Base-by-base conservation (phyloP, 2,888 invertebrate genomes). In the Hydrotaea cyrtoneurina region DNA sequence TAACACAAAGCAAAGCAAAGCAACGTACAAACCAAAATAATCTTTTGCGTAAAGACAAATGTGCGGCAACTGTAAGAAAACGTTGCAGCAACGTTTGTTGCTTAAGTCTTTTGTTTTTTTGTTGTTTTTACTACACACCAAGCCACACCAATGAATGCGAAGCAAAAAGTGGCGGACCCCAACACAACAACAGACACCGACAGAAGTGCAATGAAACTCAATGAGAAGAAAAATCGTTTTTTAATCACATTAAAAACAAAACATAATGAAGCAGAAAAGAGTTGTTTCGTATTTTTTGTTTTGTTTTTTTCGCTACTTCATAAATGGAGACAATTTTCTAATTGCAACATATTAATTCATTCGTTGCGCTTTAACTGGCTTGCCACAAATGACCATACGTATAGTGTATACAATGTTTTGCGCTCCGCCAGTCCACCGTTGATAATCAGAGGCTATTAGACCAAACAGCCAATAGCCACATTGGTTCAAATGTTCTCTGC, bases 61-160 rank as follows among this genome's bases (percentile, higher is more conserved):
- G 74, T 80, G 83, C 83, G 80, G 59, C 73, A 83, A n/a, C 79
- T 85, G 71, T 82, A 72, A 53, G 64, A 80, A 80, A 71, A 31
- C 43, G 15, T 15, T 59, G n/a, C 7, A 7, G 53, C 19, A 64
- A 7, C 50, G 78, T 69, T 66, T 81, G 73, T 69, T 66, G 72
- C 53, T 79, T 79, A 81, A 81, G 73, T 84, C 76, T 79, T 84
- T 73, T 73, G 84, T 77, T 79, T 84, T 17, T n/a, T n/a, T n/a
- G n/a, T n/a, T n/a, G n/a, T n/a, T n/a, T n/a, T 7, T 21, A 19
- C 53, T 21, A n/a, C 11, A n/a, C 26, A 46, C 7, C 39, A 39
- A 7, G 39, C 39, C 1, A 13, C 39, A 43, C 66, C 43, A 64
- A 64, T 17, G n/a, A 57, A 31, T 13, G 11, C 8, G 4, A 19